Evolutionary conservation across 2,888 invertebrate genomes (phyloP).

Genomic region (Molanna angustata): DNA sequence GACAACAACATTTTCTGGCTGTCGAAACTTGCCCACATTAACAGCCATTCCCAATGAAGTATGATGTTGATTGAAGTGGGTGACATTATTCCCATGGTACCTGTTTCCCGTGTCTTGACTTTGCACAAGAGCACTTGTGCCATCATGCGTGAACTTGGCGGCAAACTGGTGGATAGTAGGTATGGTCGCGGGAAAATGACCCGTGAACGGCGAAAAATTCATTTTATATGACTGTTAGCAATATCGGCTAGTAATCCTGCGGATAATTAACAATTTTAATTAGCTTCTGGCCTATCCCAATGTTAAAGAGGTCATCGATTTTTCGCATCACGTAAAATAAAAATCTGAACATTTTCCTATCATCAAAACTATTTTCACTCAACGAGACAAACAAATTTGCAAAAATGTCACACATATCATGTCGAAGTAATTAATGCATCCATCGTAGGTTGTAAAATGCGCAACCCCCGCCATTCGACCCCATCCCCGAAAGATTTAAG

Average conservation of each 20-base stretch:
- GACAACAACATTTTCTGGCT: constrained; percentile 53
- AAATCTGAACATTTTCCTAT: constrained; percentile 15
- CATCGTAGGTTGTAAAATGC: constrained; percentile 47
- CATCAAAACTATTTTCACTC: constrained; percentile 8
- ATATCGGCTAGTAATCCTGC: constrained; percentile 23
- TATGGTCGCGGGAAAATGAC: constrained; percentile 73
- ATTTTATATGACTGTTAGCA: constrained; percentile 45
- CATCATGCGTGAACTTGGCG: constrained; percentile 64
- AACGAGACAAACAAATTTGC: constrained; percentile 5
- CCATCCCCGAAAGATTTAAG: constrained; percentile 48
- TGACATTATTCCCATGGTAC: constrained; percentile 43
- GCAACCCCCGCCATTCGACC: constrained; percentile 56
- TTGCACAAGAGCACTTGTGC: constrained; percentile 42
- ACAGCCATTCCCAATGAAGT: constrained; percentile 54
- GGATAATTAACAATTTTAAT: constrained; percentile 27
- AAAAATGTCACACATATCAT: constrained; percentile 32
- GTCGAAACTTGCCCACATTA: constrained; percentile 61
- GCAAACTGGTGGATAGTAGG: constrained; percentile 83
- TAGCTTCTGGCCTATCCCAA: constrained; percentile 29
- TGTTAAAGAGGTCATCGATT: constrained; percentile 31
- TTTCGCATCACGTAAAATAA: constrained; percentile 14
- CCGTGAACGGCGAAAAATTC: constrained; percentile 86
- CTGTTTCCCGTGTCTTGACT: constrained; percentile 40
- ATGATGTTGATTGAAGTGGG: constrained; percentile 56
- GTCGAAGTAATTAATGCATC: constrained; percentile 27